A percentile compares a stretch with the other conserved stretches of the same genome.
These are phyloP conservation scores for Delichon dasypus DNA, from an alignment of 2,797 vertebrate species.

Conservation along the genomic window DNA sequence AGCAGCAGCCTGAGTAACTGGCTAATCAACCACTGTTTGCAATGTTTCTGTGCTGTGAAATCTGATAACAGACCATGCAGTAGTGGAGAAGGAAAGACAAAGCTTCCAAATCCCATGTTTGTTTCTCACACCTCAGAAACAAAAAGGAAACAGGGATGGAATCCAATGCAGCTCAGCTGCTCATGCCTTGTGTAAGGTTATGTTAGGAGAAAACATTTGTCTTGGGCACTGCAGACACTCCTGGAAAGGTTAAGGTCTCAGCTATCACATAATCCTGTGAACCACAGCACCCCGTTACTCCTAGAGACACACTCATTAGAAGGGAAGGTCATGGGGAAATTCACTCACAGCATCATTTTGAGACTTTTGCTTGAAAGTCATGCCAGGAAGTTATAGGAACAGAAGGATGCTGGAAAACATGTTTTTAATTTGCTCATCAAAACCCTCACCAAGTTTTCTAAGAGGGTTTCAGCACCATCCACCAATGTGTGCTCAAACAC, in stretches of 20 bases:
- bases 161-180: neutral
- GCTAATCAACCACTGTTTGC: neutral
- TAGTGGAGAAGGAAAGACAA: neutral
- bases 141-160: neutral
- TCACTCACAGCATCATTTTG: neutral
- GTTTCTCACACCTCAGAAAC: neutral
- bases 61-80: neutral
- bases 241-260: neutral
- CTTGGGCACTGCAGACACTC: neutral
- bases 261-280: neutral
- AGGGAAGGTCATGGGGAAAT: neutral
- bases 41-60: neutral
- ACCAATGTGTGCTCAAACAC: neutral
- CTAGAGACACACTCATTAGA: neutral
- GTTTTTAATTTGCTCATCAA: conserved; percentile 29
- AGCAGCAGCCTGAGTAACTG: neutral
- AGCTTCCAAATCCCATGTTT: neutral
- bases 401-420: conserved; percentile 13
- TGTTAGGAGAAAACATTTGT: neutral
- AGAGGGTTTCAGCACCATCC: neutral
- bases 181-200: neutral
- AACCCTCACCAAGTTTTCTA: conserved; percentile 7
- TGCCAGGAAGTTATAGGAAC: neutral
- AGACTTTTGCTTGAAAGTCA: neutral
- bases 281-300: neutral